These are phyloP conservation scores for Oscheius sp. DNA, from an alignment of 2,888 invertebrate species.

Conservation along the genomic window DNA sequence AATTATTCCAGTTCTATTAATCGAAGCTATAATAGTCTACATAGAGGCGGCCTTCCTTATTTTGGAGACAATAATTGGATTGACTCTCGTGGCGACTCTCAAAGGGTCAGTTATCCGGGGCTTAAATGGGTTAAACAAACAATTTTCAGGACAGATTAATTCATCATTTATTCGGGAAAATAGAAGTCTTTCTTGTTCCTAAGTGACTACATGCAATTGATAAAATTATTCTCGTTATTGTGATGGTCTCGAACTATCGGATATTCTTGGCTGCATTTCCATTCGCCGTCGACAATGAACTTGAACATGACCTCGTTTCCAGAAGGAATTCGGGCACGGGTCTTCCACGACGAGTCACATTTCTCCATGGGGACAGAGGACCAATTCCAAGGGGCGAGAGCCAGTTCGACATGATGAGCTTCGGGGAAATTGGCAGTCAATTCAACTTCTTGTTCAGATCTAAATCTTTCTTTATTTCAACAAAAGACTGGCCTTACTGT, in stretches of 20 bases:
- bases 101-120: conserved; percentile 19
- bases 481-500: neutral
- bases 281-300: conserved; percentile 29
- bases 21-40: conserved; percentile 46
- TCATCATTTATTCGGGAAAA: neutral
- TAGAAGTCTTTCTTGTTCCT: neutral
- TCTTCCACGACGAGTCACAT: conserved; percentile 15
- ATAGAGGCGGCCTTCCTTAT: conserved; percentile 41
- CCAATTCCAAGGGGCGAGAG: conserved; percentile 23
- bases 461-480: neutral
- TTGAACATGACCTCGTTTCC: conserved; percentile 21
- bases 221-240: conserved; percentile 19
- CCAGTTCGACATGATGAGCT: conserved; percentile 20
- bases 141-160: no score
- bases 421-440: conserved; percentile 20
- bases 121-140: neutral
- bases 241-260: conserved; percentile 10
- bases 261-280: conserved; percentile 15
- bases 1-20: conserved; percentile 45
- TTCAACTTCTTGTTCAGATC: conserved; percentile 14
- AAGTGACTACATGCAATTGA: conserved; percentile 14
- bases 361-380: conserved; percentile 19
- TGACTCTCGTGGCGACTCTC: conserved; percentile 27
- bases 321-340: conserved; percentile 12
- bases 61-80: conserved; percentile 41